Percentiles rank a stretch among this genome's conserved stretches.
These are phyloP conservation scores for Fragum fragum DNA, from an alignment of 2,888 invertebrate species.

Conservation along the genomic window DNA sequence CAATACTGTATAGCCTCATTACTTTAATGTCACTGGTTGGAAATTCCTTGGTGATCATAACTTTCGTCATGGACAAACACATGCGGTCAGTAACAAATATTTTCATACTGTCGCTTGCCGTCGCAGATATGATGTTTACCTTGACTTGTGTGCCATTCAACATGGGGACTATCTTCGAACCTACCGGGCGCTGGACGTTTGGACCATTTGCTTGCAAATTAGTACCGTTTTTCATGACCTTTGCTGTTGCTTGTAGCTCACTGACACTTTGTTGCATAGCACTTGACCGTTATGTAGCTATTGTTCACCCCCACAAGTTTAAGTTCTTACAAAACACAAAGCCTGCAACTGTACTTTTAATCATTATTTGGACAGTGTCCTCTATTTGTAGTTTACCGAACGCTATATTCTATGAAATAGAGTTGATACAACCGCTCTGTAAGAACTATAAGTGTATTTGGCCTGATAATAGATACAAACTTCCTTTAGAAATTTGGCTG, in stretches of 20 bases:
- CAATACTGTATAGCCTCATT: slow-evolving; percentile 70
- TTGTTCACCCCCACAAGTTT: slow-evolving; percentile 76
- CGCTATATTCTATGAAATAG: slow-evolving; percentile 66
- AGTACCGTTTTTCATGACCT: slow-evolving; percentile 73
- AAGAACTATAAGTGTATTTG: slow-evolving; percentile 49
- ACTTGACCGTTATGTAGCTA: slow-evolving; percentile 76
- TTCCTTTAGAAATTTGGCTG: slow-evolving; percentile 69
- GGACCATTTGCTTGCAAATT: slow-evolving; percentile 76
- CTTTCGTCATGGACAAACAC: slow-evolving; percentile 71
- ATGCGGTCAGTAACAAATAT: slow-evolving; percentile 78
- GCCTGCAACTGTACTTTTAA: slow-evolving; percentile 65
- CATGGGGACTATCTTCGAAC: slow-evolving; percentile 63
- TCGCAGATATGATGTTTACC: slow-evolving; percentile 74
- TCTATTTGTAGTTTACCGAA: slow-evolving; percentile 71
- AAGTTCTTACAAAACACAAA: slow-evolving; percentile 68
- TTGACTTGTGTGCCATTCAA: slow-evolving; percentile 74
- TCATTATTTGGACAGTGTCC: slow-evolving; percentile 73
- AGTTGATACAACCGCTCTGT: slow-evolving; percentile 46
- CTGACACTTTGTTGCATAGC: slow-evolving; percentile 78
- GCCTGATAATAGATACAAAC: slow-evolving; percentile 59
- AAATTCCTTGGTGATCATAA: slow-evolving; percentile 74
- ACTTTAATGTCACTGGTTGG: slow-evolving; percentile 72
- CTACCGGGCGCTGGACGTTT: slow-evolving; percentile 69
- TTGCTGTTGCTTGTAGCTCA: slow-evolving; percentile 75
- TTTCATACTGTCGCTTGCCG: slow-evolving; percentile 76